Evolutionary conservation across 2,797 vertebrate genomes (phyloP), one percentile per base, ranked within the genome.

Genomic region (Nothura maculosa): DNA sequence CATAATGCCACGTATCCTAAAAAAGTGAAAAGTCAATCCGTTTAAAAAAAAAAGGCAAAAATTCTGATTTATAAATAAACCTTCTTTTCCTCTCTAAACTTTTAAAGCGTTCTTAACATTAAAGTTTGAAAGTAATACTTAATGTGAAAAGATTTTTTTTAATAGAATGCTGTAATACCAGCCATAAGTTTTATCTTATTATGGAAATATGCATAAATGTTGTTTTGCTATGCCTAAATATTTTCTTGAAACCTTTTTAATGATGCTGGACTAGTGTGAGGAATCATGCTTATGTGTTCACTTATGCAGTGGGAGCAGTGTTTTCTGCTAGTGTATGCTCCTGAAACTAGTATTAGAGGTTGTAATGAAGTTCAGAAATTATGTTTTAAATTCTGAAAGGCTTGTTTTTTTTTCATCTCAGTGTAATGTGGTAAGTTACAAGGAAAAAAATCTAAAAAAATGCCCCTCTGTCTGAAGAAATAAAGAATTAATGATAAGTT

Each of bases 401-500:
- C 34, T 50, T 96, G 96, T 50, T 93, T 96, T 97, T 38, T 93
- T 61, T 30, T 34, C 77, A 55, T 78, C 90, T 95, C 93, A 96
- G 36, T 92, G n/a, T 97, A 95, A 92, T 81, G 93, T 43, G 97
- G 96, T 98, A 98, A 98, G 97, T 98, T 97, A 54, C 91, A 55
- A 89, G 64, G 85, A 60, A 58, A 92, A 92, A 78, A 77, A 74
- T 10, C 70, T 89, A 27, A 91, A 67, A 61, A 92, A 92, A 79
- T 85, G 81, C 92, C 89, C 82, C 85, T 83, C 93, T 91, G 62
- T 92, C 77, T 88, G 76, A 94, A 84, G 72, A 78, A 62, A 47
- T 72, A 88, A 96, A 30, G 95, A 97, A 98, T 97, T 97, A 97
- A 97, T 97, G 97, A 98, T 98, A 98, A 98, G 97, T 97, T 98